Conservation (phyloP, 1,140 invertebrate species). For the Drosophila mauritiana region DNA sequence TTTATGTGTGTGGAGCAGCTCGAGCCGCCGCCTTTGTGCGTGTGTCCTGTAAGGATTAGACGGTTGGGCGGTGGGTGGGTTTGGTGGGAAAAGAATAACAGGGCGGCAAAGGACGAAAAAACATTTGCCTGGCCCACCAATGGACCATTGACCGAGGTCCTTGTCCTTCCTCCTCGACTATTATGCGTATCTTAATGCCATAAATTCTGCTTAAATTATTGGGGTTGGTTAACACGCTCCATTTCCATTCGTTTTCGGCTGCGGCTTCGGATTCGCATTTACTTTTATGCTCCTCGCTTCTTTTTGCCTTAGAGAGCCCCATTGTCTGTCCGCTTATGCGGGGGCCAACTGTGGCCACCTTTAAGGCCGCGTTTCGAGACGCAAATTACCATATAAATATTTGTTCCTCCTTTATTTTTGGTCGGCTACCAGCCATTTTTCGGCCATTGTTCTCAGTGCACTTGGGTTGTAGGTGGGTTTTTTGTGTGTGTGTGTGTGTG, state of each 20-base stretch:
- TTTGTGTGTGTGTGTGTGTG: background rate
- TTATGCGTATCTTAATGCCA: conserved; percentile 79
- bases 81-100: conserved; percentile 41
- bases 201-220: conserved; percentile 84
- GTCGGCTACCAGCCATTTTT: background rate
- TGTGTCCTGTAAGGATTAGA: conserved; percentile 74
- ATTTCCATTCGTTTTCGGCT: conserved; percentile 24
- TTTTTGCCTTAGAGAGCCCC: conserved; percentile 48
- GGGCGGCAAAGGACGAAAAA: conserved; percentile 35
- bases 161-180: conserved; percentile 37
- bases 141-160: conserved; percentile 67
- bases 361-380: conserved; percentile 42
- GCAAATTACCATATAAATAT: conserved; percentile 52
- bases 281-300: conserved; percentile 69
- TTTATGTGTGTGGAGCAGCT: conserved; percentile 52
- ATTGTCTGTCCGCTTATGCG: conserved; percentile 45
- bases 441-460: conserved; percentile 41
- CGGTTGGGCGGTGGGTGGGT: conserved; percentile 4
- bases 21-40: conserved; percentile 28
- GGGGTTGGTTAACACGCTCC: conserved; percentile 74
- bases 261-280: conserved; percentile 61
- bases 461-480: conserved; percentile 1
- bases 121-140: conserved; percentile 56
- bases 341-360: conserved; percentile 34
- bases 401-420: conserved; percentile 21